phyloP scores from a whole-genome alignment of 2,797 vertebrate genomes.

The Smutsia gigantea region DNA sequence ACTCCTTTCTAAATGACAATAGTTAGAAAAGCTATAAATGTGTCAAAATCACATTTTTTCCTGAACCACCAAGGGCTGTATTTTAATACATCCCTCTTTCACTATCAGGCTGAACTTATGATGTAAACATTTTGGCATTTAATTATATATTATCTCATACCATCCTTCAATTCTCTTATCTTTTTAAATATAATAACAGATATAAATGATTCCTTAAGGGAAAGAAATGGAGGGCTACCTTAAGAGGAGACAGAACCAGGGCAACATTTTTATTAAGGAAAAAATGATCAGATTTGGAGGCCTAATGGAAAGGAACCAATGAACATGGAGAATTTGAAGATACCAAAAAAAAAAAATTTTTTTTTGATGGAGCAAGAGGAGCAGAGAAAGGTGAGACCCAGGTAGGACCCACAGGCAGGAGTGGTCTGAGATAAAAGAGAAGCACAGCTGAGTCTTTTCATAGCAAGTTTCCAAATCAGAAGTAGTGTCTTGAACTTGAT shows the following conservation, averaged over 20 bases:
- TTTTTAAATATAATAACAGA: constrained; percentile 38
- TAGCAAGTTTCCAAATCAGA: background rate
- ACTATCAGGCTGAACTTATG: background rate
- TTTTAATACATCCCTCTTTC: constrained; percentile 18
- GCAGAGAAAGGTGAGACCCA: background rate
- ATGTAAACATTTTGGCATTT: constrained; percentile 25
- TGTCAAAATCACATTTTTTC: constrained; percentile 51
- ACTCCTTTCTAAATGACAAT: background rate
- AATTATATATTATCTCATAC: constrained; percentile 18
- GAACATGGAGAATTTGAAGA: background rate
- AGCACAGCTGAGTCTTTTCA: background rate
- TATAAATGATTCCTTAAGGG: background rate
- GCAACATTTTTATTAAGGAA: constrained; percentile 11
- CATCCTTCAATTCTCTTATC: constrained; percentile 21
- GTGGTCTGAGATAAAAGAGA: background rate
- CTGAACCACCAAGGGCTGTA: constrained; percentile 4
- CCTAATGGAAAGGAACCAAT: background rate
- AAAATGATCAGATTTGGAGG: constrained; percentile 7
- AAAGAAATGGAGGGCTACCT: background rate
- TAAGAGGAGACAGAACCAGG: background rate
- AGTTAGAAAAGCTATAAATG: constrained; percentile 19
- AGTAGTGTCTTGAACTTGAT: background rate
- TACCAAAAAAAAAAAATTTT: background rate
- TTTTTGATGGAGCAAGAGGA: background rate
- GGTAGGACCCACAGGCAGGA: background rate